A percentile compares a stretch with the other conserved stretches of the same genome.
Conservation (phyloP, 2,113 vertebrate genomes). For the Numenius arquata region DNA sequence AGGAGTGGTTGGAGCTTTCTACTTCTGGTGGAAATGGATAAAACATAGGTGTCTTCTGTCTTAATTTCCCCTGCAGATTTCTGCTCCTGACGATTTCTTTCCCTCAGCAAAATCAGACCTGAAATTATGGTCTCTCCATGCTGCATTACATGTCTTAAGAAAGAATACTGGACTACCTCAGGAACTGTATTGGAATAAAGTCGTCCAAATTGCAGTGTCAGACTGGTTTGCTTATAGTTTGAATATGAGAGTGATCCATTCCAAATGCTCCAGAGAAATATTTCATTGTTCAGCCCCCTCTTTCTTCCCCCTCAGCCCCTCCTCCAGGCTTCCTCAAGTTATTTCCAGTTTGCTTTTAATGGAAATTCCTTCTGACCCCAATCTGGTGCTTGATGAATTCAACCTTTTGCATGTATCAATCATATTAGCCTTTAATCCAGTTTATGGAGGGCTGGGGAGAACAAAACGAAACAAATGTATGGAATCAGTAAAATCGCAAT, state of each 20-base stretch:
- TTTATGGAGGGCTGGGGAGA: neutral
- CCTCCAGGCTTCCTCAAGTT: neutral
- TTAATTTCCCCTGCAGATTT: neutral
- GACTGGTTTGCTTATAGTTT: neutral
- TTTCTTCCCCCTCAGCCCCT: neutral
- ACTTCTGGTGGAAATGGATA: neutral
- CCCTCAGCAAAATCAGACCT: neutral
- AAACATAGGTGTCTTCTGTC: neutral
- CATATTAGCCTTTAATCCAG: constrained; percentile 17
- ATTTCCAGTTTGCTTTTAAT: constrained; percentile 31
- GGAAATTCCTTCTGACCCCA: constrained; percentile 40
- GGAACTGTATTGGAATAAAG: neutral
- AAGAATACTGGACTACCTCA: neutral
- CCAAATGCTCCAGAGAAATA: constrained; percentile 8
- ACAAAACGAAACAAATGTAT: neutral
- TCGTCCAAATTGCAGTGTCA: neutral
- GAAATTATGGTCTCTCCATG: neutral
- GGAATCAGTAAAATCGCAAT: neutral
- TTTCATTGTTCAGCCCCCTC: neutral
- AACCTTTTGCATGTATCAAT: neutral
- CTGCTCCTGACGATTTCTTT: neutral
- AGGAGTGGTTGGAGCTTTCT: neutral
- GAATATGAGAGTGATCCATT: neutral
- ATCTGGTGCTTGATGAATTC: constrained; percentile 3
- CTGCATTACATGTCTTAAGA: neutral